Base-by-base conservation (phyloP, 2,888 invertebrate species). In the Coecobrya sp. region DNA sequence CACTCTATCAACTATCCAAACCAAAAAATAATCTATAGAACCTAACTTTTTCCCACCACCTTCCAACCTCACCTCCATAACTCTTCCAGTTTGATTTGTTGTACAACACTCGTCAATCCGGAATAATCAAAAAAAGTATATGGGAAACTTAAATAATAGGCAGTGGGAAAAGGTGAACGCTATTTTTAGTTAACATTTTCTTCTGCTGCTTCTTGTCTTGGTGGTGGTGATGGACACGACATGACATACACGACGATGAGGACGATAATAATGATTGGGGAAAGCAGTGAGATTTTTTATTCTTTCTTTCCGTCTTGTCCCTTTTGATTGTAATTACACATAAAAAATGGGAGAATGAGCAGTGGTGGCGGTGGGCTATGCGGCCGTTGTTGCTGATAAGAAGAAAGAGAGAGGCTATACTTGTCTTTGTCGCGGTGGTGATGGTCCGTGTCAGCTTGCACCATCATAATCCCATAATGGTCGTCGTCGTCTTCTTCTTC, bases 371-470 rank as follows among this genome's bases (percentile, higher is more conserved):
- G 36, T 36, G 7, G 36, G 36, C 2, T 36, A 36, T n/a, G n/a
- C n/a, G n/a, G n/a, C n/a, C n/a, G n/a, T n/a, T n/a, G n/a, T 2
- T 36, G 36, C 7, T 4, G 36, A 36, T 36, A 36, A 36, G 36
- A 36, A 36, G 36, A 7, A 36, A 70, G 70, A 8, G 30, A 70
- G 16, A 16, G 11, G 36, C 36, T 70, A 13, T 36, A 13, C 30
- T 36, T 68, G 27, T 68, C 16, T 36, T 68, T 70, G 68, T 30
- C 13, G 45, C 22, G 7, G 42, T 87, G 42, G 89, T 89, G 89
- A 25, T 76, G 86, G 86, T 86, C 81, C 68, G 91, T 91, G 91
- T 85, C 91, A 91, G 65, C 86, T 79, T 85, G 59, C 90, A 85
- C 76, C 52, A 16, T 65, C 52, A 11, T 16, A 11, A 55, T 73